phyloP scores from a whole-genome alignment of 2,113 vertebrate genomes.

The Egretta garzetta region DNA sequence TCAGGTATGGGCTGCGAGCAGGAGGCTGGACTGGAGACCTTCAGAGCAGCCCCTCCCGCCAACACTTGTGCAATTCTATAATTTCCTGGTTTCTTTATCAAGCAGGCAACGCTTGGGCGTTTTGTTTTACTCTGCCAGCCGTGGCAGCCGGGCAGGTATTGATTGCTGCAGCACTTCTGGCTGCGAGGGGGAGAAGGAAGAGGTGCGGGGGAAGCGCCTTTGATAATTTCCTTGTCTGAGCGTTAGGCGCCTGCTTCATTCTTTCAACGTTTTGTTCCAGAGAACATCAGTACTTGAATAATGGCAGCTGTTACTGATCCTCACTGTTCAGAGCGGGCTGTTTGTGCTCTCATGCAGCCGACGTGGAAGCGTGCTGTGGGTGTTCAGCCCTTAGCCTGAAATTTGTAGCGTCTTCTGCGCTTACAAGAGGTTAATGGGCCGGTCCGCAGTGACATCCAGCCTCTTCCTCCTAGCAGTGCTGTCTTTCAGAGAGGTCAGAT shows the following conservation, averaged over 20 bases:
- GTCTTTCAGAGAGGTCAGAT: background rate
- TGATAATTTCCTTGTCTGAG: background rate
- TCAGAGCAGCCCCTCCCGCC: background rate
- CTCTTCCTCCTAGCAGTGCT: background rate
- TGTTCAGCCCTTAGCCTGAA: background rate
- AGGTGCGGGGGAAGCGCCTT: background rate
- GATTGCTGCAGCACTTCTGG: conserved; percentile 7
- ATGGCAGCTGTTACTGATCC: background rate
- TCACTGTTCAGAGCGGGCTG: background rate
- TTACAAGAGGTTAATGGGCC: background rate
- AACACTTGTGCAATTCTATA: background rate
- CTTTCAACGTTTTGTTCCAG: background rate
- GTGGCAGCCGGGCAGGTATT: background rate
- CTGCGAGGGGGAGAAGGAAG: background rate
- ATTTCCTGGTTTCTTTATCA: background rate
- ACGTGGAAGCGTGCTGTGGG: rapidly evolving
- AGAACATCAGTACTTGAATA: background rate
- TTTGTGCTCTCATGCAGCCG: background rate
- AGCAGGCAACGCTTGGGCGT: background rate
- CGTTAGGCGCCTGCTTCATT: background rate
- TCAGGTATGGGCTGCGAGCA: background rate
- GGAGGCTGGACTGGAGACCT: background rate
- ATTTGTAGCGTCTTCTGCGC: background rate
- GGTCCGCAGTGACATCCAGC: background rate
- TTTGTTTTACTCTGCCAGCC: background rate